phyloP scores from a whole-genome alignment of 2,888 invertebrate species.

The Drosophila setosimentum region DNA sequence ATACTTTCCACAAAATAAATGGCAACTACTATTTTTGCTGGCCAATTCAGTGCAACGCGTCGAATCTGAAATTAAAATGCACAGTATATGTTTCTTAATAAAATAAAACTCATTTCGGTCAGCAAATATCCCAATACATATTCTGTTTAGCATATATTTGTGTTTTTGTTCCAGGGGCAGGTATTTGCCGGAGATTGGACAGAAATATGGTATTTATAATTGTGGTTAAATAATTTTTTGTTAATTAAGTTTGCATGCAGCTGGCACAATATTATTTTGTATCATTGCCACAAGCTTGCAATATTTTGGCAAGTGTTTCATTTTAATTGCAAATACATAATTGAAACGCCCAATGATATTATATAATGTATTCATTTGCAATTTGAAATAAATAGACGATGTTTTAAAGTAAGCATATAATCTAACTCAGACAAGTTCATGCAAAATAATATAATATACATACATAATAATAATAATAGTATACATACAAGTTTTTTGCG shows the following conservation, averaged over 20 bases:
- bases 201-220: conserved; percentile 57
- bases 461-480: no score
- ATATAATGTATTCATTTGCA: conserved; percentile 1
- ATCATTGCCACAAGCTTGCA: background rate
- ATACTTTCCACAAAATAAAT: conserved; percentile 40
- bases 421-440: background rate
- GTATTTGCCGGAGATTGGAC: conserved; percentile 4
- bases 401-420: background rate
- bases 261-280: background rate
- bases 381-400: background rate
- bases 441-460: no score
- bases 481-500: background rate
- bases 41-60: conserved; percentile 43
- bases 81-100: conserved; percentile 34
- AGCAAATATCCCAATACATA: conserved; percentile 2
- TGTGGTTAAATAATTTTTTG: conserved; percentile 51
- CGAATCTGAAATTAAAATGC: conserved; percentile 39
- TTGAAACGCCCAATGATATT: background rate
- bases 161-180: background rate
- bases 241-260: conserved; percentile 55
- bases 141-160: conserved; percentile 4
- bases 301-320: conserved; percentile 10
- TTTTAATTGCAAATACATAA: conserved; percentile 18
- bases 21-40: conserved; percentile 18
- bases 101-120: conserved; percentile 36